Base-by-base conservation (phyloP, 2,888 invertebrate genomes). In the Chrysodeixis includens region DNA sequence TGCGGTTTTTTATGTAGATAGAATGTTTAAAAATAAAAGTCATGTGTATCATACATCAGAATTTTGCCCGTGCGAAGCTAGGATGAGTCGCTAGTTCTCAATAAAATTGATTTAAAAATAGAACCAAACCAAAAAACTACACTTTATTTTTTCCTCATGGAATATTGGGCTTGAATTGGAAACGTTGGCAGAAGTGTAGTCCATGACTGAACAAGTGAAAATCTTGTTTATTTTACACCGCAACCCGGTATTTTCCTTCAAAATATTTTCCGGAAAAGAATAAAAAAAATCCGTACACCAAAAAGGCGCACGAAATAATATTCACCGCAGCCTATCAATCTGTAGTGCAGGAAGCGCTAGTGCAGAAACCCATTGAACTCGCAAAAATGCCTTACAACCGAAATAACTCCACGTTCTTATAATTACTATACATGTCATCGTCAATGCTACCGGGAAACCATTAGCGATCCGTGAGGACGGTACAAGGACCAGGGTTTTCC, bases 391-490 rank as follows among this genome's bases (percentile, higher is more conserved):
- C 53, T 66, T 62, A 40, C 40, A 35, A 35, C 44, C 66, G 64
- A 72, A 72, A 64, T 30, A 22, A 40, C 66, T 22, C 53, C 60
- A 66, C 64, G 58, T 74, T 70, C 65, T 78, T 68, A 71, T 72
- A 81, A 81, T 81, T 80, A 79, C 77, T 81, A 74, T 71, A 81
- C 76, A 78, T 76, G 78, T 78, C 78, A 79, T 81, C 74, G 72
- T 83, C 83, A 86, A 82, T 81, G 81, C 63, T 69, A 82, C 79
- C 71, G 85, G 85, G 83, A 87, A 86, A 83, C 86, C 85, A 88
- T 88, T 86, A 85, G 62, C 70, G 58, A 69, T 67, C 69, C 67
- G 75, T 80, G 81, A 84, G 88, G 85, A 86, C 82, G 77, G 69
- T 55, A 55, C 83, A 81, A 84, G 84, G 83, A 83, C 82, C 62